Evolutionary conservation across 2,888 invertebrate genomes (phyloP).

Genomic region (Volucella inanis): DNA sequence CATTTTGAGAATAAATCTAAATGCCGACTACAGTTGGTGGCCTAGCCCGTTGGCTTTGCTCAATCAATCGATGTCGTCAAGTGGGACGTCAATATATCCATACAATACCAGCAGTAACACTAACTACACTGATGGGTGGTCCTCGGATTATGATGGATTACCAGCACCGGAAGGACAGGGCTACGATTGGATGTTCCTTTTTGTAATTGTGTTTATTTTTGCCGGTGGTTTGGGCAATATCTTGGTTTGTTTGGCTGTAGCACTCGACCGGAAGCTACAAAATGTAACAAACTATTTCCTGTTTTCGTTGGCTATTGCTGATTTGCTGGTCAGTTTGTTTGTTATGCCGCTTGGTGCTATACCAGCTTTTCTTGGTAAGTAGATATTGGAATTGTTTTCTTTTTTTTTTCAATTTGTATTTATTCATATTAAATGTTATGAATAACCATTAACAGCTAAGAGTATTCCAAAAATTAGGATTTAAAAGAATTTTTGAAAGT

Average conservation of each 20-base stretch:
- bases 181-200: conserved; percentile 92
- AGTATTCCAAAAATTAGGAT: too few relatives aligned
- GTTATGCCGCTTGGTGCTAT: conserved; percentile 98
- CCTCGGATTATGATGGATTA: conserved; percentile 34
- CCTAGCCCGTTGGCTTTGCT: conserved; percentile 48
- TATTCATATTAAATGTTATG: too few relatives aligned
- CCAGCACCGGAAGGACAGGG: conserved; percentile 45
- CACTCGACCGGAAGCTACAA: conserved; percentile 93
- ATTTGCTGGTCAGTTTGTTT: conserved; percentile 94
- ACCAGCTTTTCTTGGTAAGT: conserved; percentile 95
- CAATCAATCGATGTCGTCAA: conserved; percentile 57
- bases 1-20: conserved; percentile 56
- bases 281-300: conserved; percentile 98
- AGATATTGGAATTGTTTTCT: not conserved
- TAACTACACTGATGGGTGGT: conserved; percentile 54
- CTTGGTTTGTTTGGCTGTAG: conserved; percentile 96
- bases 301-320: conserved; percentile 95
- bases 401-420: too few relatives aligned
- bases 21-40: conserved; percentile 60
- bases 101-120: conserved; percentile 58
- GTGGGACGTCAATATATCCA: conserved; percentile 37
- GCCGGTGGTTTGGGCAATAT: conserved; percentile 96
- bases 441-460: too few relatives aligned
- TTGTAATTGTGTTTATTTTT: conserved; percentile 92
- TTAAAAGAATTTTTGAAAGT: not conserved